Evolutionary conservation across 2,888 invertebrate species (phyloP), one percentile per base, ranked within the genome.

Genomic region (Drosophila neotestacea): DNA sequence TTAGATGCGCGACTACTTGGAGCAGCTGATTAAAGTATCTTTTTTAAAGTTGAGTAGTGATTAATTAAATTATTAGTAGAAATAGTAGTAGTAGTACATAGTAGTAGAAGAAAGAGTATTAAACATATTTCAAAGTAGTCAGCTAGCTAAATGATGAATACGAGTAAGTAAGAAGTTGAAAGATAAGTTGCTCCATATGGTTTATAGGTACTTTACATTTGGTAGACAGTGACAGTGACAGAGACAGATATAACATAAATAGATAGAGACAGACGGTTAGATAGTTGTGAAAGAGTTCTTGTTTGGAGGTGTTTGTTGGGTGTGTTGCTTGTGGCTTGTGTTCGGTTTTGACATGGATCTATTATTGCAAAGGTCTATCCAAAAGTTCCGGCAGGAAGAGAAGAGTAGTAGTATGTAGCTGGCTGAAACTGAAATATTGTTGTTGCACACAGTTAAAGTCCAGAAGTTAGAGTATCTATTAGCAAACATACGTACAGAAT

Each of bases 401-500:
- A 67, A 74, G 47, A 65, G 48, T 74, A 62, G 48, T 74, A 62
- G 64, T 62, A 36, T 36, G 11, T 42, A 71, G 81, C 73, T 78
- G 81, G 77, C 77, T 80, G 77, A 77, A 80, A 78, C 77, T 75
- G 76, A 79, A 73, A 70, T 76, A 56, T 56, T 76, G 61, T 75
- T 67, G 60, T 76, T 71, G 51, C 70, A 65, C 73, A 75, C 59
- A 75, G 71, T 71, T 64, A 59, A 66, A 77, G 72, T 66, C 69
- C 72, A 77, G 72, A 77, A 77, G 62, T 62, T 72, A 72, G 46
- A 77, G 42, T 60, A 76, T 82, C 86, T 88, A 87, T 73, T 88
- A 61, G 80, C 85, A 82, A 82, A 82, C 86, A 83, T 85, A 75
- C 68, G 64, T 64, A 79, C 52, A 85, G 69, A 70, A 59, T 51